These are phyloP conservation scores for Drosophila peninsularis DNA, from an alignment of 2,888 invertebrate species.

Conservation along the genomic window DNA sequence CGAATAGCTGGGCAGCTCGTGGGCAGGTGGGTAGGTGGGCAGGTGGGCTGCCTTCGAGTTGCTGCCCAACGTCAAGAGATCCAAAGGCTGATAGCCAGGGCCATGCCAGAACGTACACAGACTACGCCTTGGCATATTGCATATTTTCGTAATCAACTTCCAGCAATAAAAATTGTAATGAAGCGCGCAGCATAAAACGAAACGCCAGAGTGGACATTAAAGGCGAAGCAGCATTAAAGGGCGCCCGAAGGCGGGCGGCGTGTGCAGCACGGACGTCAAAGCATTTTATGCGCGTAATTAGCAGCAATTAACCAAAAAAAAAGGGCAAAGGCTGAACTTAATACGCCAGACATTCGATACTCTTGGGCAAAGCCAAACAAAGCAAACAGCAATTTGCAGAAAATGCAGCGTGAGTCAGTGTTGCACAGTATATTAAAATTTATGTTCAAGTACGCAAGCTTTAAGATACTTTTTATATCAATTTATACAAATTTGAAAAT, in stretches of 20 bases:
- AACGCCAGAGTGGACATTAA: slow-evolving; percentile 60
- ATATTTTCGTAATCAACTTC: slow-evolving; percentile 58
- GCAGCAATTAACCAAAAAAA: slow-evolving; percentile 61
- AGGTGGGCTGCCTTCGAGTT: slow-evolving; percentile 2
- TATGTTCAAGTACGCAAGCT: not conserved
- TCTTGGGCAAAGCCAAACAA: slow-evolving; percentile 22
- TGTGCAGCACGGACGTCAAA: slow-evolving; percentile 32
- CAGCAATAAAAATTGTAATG: slow-evolving; percentile 76
- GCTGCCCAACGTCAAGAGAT: slow-evolving; percentile 11
- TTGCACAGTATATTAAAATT: not conserved
- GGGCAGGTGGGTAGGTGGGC: slow-evolving; percentile 19
- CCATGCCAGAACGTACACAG: not conserved
- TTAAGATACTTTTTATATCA: not conserved
- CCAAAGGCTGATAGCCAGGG: slow-evolving; percentile 25
- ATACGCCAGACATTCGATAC: slow-evolving; percentile 43
- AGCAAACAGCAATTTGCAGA: not conserved
- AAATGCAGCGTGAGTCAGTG: slow-evolving; percentile 3
- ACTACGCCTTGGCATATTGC: slow-evolving; percentile 22
- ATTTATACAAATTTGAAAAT: no score
- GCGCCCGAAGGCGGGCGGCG: not conserved
- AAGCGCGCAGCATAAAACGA: slow-evolving; percentile 67
- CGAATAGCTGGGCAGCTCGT: slow-evolving; percentile 39
- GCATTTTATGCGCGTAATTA: slow-evolving; percentile 76
- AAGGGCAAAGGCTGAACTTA: slow-evolving; percentile 3
- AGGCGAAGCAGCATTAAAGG: slow-evolving; percentile 37